Base-by-base conservation (phyloP, 2,888 invertebrate species). In the Prenolepis imparis region DNA sequence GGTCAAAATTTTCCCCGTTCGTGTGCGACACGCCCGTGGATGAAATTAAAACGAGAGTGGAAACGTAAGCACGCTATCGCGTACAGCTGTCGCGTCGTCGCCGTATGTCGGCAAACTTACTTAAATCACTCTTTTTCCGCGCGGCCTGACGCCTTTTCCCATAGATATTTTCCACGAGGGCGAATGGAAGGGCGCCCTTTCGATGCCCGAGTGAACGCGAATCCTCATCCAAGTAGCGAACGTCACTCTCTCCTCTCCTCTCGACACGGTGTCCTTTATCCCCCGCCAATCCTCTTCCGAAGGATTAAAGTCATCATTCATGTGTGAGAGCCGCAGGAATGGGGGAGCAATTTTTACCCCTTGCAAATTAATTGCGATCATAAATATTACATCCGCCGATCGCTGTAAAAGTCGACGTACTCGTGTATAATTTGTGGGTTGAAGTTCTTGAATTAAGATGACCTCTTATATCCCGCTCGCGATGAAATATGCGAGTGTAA, bases 21-120 rank as follows among this genome's bases (percentile, higher is more conserved):
- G 28, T 48, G 32, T 3, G n/a, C 73, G 9, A n/a, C 48, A 39
- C 0, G 24, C 66, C 57, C 72, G 61, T 24, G 57, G 84, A 82
- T 82, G 77, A 86, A 86, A 86, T 86, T 86, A 86, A 86, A 86
- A 82, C 82, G 84, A 66, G 82, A 73, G 73, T 73, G 57, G 82
- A 67, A 77, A 84, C 75, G 75, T 59, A 75, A 74, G 82, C 68
- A 77, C 70, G 70, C 68, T 57, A 72, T 81, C 72, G 44, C 63
- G 81, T 70, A 57, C 68, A 64, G 81, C 64, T 57, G 68, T 72
- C 59, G 67, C 80, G 48, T 24, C 80, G 48, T 24, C 59, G 59
- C 68, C 67, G 81, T 83, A 63, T 78, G 70, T 78, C 67, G 68
- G 78, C 44, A 41, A 80, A 84, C 59, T 82, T 82, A 57, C 67